phyloP scores from a whole-genome alignment of 2,888 invertebrate species.

The Lepidochrysops patricia region DNA sequence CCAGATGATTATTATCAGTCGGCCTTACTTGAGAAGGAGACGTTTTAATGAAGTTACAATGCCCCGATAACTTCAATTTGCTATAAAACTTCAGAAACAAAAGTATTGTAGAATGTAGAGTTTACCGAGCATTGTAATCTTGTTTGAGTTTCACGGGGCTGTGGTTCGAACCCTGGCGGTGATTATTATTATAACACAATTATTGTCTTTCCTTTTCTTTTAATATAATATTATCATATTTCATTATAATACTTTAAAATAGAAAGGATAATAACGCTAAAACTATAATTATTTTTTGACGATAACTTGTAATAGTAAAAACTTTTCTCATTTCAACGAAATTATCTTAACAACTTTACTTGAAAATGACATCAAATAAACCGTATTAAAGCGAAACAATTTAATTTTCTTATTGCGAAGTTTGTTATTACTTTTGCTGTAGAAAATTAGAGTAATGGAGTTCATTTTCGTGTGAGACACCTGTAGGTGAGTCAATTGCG shows the following conservation, averaged over 20 bases:
- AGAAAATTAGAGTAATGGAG: slow-evolving; percentile 1
- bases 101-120: too few species aligned
- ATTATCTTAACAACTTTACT: not conserved
- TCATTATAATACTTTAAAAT: not conserved
- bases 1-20: too few species aligned
- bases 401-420: not conserved
- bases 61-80: too few species aligned
- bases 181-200: too few species aligned
- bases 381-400: not conserved
- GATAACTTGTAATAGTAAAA: not conserved
- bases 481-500: slow-evolving; percentile 30
- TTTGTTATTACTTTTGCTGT: not conserved
- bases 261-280: not conserved
- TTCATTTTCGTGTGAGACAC: not conserved
- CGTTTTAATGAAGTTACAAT: too few species aligned
- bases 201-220: too few species aligned
- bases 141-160: too few species aligned
- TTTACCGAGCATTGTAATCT: too few species aligned
- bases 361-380: not conserved
- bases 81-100: too few species aligned
- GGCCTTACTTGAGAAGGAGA: too few species aligned
- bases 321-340: not conserved
- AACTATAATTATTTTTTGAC: not conserved
- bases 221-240: too few species aligned
- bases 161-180: too few species aligned